Evolutionary conservation across 2,113 vertebrate genomes (phyloP).

Genomic region (Willisornis vidua): DNA sequence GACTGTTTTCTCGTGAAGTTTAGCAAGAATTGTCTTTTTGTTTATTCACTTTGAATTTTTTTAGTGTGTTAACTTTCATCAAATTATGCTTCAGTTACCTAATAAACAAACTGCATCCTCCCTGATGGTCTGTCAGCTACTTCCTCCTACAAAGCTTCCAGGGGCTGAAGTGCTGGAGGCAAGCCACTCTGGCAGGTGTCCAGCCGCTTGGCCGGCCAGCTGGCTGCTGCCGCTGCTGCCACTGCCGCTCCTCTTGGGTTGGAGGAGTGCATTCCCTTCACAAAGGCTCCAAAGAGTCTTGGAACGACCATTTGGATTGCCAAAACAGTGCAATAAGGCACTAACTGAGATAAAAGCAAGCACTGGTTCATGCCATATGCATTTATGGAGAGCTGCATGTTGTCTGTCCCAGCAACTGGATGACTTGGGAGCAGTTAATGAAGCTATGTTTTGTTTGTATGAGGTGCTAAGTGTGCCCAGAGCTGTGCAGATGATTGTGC

Average conservation of each 20-base stretch:
- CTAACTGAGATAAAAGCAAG: not conserved
- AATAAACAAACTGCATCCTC: slow-evolving; percentile 14
- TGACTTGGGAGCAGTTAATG: not conserved
- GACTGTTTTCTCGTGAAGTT: not conserved
- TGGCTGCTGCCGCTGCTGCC: not conserved
- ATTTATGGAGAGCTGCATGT: not conserved
- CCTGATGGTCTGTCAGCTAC: slow-evolving; percentile 24
- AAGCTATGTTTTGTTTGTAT: not conserved
- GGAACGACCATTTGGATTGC: not conserved
- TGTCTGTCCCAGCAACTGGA: not conserved
- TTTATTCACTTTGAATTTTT: fast-evolving
- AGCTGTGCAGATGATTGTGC: not conserved
- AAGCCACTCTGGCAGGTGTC: slow-evolving; percentile 36
- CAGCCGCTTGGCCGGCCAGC: not conserved
- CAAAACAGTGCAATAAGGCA: not conserved
- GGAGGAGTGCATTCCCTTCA: not conserved
- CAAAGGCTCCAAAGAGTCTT: slow-evolving; percentile 44
- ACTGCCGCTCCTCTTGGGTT: fast-evolving
- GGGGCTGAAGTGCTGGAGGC: not conserved
- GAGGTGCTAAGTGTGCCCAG: not conserved
- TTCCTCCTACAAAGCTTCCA: slow-evolving; percentile 13
- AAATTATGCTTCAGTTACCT: not conserved
- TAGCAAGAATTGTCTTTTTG: not conserved
- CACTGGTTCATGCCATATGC: not conserved
- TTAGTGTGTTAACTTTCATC: not conserved